Evolutionary conservation across 2,797 vertebrate genomes (phyloP).

Genomic region (Salmo trutta): DNA sequence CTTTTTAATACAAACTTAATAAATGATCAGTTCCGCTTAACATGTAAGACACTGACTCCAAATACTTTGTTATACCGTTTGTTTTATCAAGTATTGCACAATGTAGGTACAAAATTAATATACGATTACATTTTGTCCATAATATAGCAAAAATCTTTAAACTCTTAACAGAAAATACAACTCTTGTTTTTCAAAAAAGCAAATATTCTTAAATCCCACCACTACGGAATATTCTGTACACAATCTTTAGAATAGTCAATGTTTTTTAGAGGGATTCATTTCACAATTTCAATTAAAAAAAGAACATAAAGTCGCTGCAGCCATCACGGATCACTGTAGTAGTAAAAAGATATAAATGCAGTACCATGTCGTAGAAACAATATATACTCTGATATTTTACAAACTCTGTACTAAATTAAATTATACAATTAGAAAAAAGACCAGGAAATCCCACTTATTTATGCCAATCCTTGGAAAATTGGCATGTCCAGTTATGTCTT

Average conservation of each 20-base stretch:
- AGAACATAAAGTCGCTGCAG: constrained; percentile 92
- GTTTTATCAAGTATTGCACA: constrained; percentile 76
- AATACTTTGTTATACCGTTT: constrained; percentile 99
- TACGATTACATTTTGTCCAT: constrained; percentile 99
- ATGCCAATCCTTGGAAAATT: constrained; percentile 92
- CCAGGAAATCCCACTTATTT: constrained; percentile 94
- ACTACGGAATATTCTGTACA: constrained; percentile 98
- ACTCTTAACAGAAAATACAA: constrained; percentile 99
- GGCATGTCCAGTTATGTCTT: constrained; percentile 84
- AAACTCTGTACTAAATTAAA: constrained; percentile 99
- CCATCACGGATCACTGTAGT: constrained; percentile 99
- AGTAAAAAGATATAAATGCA: constrained; percentile 99
- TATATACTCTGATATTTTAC: constrained; percentile 99
- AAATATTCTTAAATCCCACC: constrained; percentile 96
- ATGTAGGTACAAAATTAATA: constrained; percentile 82
- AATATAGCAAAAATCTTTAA: constrained; percentile 99
- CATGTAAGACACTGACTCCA: constrained; percentile 99
- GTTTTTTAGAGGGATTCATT: constrained; percentile 87
- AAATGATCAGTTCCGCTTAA: constrained; percentile 99
- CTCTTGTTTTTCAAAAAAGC: constrained; percentile 91
- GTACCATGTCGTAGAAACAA: constrained; percentile 99
- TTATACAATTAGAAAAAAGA: constrained; percentile 99
- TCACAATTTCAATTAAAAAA: constrained; percentile 92
- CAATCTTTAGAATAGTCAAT: constrained; percentile 83
- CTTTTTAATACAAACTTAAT: constrained; percentile 99